These are phyloP conservation scores for Polymixis lichenea DNA, from an alignment of 2,888 invertebrate species.

Conservation along the genomic window DNA sequence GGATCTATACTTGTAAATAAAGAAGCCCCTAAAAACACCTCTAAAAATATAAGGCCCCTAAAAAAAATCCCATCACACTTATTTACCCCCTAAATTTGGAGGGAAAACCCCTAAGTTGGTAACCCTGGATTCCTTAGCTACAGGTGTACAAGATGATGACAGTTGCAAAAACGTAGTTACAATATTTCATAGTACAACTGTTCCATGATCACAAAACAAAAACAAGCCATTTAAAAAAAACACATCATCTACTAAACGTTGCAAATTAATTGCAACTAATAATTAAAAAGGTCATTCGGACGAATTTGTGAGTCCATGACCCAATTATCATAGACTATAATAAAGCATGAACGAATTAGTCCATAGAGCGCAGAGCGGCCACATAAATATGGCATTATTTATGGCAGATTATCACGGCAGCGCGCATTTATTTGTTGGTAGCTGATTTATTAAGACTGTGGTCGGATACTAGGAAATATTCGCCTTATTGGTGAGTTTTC, in stretches of 20 bases:
- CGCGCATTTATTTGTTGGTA: constrained; percentile 31
- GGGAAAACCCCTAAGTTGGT: no score
- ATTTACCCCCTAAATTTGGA: no score
- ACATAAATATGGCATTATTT: constrained; percentile 44
- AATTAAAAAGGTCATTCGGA: constrained; percentile 63
- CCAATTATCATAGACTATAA: constrained; percentile 55
- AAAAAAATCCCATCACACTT: no score
- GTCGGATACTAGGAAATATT: constrained; percentile 10
- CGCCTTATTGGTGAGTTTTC: neutral
- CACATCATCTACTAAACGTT: constrained; percentile 17
- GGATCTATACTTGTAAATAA: no score
- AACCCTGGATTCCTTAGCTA: no score
- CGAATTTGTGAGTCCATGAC: constrained; percentile 65
- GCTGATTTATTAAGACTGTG: constrained; percentile 38
- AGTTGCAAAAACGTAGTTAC: no score
- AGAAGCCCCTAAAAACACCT: no score
- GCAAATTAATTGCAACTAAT: constrained; percentile 63
- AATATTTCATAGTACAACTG: no score
- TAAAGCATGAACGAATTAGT: constrained; percentile 45
- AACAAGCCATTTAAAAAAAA: no score
- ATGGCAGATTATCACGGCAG: constrained; percentile 55
- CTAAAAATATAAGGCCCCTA: no score
- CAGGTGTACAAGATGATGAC: no score
- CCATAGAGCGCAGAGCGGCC: constrained; percentile 27
- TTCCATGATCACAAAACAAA: no score